These are phyloP conservation scores for Phodopus roborovskii DNA, from an alignment of 2,113 vertebrate genomes.

Conservation along the genomic window DNA sequence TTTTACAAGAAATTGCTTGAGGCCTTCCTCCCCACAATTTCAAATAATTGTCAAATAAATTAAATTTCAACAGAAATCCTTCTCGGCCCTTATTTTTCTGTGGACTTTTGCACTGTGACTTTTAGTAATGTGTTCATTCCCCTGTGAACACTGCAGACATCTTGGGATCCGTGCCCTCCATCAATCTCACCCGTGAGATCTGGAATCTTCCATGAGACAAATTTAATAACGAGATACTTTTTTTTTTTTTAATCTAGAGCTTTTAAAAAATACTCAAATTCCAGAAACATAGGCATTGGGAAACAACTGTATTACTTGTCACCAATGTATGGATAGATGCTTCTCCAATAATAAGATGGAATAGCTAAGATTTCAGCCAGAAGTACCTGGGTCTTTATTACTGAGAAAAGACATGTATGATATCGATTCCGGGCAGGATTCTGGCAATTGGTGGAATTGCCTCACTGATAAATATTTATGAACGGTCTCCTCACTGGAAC, in stretches of 20 bases:
- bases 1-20: background rate
- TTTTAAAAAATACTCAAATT: background rate
- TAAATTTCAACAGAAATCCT: background rate
- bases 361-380: background rate
- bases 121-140: background rate
- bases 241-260: background rate
- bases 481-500: background rate
- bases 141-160: no score
- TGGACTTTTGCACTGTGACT: background rate
- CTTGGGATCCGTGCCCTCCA: accelerated
- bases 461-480: background rate
- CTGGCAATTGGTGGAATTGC: background rate
- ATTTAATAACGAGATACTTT: background rate
- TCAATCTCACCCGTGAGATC: background rate
- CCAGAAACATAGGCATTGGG: background rate
- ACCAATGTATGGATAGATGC: background rate
- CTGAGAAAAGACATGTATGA: background rate
- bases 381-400: background rate
- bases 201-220: background rate
- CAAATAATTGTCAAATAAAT: background rate
- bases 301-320: background rate
- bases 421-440: background rate
- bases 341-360: background rate
- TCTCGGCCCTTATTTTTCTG: background rate
- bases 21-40: background rate